A percentile compares a stretch with the other conserved stretches of the same genome.
Evolutionary conservation across 2,113 vertebrate species (phyloP).

Genomic region (Speoplatyrhinus poulsoni): DNA sequence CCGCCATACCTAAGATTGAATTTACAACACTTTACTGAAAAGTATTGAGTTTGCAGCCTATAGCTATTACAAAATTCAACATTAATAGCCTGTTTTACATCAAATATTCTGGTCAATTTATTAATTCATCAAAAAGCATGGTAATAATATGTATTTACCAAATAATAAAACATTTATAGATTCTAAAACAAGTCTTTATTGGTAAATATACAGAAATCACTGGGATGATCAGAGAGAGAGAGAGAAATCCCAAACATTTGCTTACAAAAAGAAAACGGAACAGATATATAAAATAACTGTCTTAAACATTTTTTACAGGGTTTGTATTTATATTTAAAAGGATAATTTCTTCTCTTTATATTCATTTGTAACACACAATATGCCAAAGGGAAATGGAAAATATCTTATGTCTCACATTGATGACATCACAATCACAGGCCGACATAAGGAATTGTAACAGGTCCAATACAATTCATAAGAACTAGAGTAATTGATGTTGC

Average conservation of each 20-base stretch:
- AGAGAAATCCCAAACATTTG: constrained; percentile 66
- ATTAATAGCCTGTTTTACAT: too few species aligned
- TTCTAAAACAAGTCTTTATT: constrained; percentile 98
- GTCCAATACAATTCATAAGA: constrained; percentile 10
- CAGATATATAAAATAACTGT: constrained; percentile 75
- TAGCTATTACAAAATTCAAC: too few species aligned
- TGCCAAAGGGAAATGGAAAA: constrained; percentile 58
- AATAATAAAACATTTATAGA: constrained; percentile 26
- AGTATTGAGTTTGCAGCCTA: too few species aligned
- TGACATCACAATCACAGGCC: constrained; percentile 72
- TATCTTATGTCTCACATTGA: constrained; percentile 68
- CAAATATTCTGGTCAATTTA: too few species aligned
- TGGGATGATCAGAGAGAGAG: constrained; percentile 71
- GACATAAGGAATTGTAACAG: constrained; percentile 38
- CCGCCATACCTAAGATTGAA: too few species aligned
- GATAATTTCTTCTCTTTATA: constrained; percentile 54
- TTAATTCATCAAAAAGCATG: too few species aligned
- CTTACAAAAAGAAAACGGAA: constrained; percentile 76
- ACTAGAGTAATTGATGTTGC: constrained; percentile 7
- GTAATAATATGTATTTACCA: too few species aligned
- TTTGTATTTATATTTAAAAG: constrained; percentile 73
- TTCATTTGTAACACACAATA: constrained; percentile 57
- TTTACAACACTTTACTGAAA: too few species aligned
- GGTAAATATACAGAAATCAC: constrained; percentile 93
- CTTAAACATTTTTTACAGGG: constrained; percentile 74